Conservation (phyloP, 2,797 vertebrate species). For the Danio aesculapii region DNA sequence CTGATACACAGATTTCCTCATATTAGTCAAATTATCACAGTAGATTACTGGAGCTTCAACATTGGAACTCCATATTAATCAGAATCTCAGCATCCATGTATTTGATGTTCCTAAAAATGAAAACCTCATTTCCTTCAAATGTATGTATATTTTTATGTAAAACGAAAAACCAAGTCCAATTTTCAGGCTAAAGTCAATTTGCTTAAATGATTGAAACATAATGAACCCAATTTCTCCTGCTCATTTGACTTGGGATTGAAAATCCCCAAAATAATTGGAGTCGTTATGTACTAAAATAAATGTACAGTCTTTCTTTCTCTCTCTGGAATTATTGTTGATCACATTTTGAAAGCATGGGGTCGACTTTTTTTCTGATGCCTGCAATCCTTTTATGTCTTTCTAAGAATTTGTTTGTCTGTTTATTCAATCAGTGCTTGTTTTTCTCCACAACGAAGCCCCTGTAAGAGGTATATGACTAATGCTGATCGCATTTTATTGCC, state of each 20-base stretch:
- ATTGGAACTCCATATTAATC: constrained; percentile 5
- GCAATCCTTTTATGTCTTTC: constrained; percentile 7
- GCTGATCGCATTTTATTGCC: constrained; percentile 64
- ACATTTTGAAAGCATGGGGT: constrained; percentile 36
- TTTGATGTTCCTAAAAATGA: not conserved
- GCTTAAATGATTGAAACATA: constrained; percentile 81
- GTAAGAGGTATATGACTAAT: constrained; percentile 50
- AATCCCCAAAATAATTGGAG: constrained; percentile 68
- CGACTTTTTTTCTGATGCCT: not conserved
- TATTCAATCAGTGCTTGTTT: constrained; percentile 2
- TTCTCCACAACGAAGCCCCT: not conserved
- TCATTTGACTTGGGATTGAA: constrained; percentile 71
- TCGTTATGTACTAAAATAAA: constrained; percentile 55
- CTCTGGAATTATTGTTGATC: constrained; percentile 50
- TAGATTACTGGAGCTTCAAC: not conserved
- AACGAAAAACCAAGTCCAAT: constrained; percentile 79
- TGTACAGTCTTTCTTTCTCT: constrained; percentile 27
- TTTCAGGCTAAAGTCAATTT: constrained; percentile 81
- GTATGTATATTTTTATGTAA: constrained; percentile 58
- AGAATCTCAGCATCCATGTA: not conserved
- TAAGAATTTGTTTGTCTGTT: not conserved
- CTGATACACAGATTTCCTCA: not conserved
- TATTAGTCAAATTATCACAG: not conserved
- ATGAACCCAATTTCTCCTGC: constrained; percentile 78
- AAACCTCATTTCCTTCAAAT: constrained; percentile 53